These are phyloP conservation scores for Chrysina gloriosa DNA, from an alignment of 2,888 invertebrate genomes.

Conservation along the genomic window DNA sequence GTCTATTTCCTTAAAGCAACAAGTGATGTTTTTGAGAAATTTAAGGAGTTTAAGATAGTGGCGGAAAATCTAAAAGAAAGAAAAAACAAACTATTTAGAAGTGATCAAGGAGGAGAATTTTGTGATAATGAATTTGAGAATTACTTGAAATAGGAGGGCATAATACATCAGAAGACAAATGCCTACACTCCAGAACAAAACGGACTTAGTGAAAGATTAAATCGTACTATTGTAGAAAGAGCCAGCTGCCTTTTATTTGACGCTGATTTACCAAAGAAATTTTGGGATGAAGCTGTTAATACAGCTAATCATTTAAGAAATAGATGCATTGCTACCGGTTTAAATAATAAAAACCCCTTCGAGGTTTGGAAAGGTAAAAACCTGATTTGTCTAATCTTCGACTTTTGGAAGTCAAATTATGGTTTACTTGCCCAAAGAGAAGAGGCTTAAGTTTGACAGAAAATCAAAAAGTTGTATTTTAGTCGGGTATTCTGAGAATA, in stretches of 20 bases:
- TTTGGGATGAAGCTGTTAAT: slow-evolving; percentile 57
- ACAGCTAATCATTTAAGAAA: slow-evolving; percentile 47
- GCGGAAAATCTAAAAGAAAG: slow-evolving; percentile 52
- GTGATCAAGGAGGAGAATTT: slow-evolving; percentile 55
- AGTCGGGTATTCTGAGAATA: no score
- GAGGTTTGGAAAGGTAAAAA: no score
- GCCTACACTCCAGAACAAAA: slow-evolving; percentile 61
- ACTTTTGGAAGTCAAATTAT: no score
- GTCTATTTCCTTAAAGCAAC: slow-evolving; percentile 50
- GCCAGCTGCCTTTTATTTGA: slow-evolving; percentile 53
- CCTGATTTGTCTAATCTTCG: no score
- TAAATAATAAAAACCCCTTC: no score
- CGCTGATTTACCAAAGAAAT: slow-evolving; percentile 47
- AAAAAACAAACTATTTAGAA: slow-evolving; percentile 50
- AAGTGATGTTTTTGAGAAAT: slow-evolving; percentile 41
- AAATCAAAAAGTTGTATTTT: no score
- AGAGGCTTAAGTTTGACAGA: no score
- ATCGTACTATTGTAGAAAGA: slow-evolving; percentile 56
- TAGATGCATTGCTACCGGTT: no score
- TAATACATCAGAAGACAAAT: slow-evolving; percentile 56
- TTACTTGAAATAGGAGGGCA: slow-evolving; percentile 49
- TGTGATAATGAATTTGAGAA: slow-evolving; percentile 49
- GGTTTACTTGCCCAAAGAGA: no score
- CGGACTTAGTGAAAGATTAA: slow-evolving; percentile 57
- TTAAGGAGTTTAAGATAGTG: slow-evolving; percentile 48